Conservation (phyloP, 2,888 invertebrate genomes). For the Agrotis puta region DNA sequence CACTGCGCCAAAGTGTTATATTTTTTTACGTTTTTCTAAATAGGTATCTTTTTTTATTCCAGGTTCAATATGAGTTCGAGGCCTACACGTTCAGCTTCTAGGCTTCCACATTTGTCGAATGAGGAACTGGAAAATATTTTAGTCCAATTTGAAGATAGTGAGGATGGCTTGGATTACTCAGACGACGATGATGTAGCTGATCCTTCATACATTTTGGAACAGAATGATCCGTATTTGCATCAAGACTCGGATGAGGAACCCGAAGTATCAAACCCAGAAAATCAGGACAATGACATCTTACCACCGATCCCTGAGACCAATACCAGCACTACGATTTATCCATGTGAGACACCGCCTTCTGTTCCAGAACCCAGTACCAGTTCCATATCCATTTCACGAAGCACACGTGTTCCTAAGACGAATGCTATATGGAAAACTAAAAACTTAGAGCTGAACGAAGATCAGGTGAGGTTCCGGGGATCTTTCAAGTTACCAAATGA, state of each 20-base stretch:
- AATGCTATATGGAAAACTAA: constrained; percentile 55
- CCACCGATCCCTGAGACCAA: constrained; percentile 12
- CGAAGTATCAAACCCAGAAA: constrained; percentile 20
- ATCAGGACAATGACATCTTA: constrained; percentile 6
- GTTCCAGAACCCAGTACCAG: constrained; percentile 34
- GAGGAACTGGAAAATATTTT: constrained; percentile 30
- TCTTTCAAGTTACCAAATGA: constrained; percentile 26
- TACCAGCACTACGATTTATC: constrained; percentile 13
- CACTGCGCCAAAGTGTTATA: constrained; percentile 27
- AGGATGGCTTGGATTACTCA: constrained; percentile 48
- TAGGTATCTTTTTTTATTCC: constrained; percentile 9
- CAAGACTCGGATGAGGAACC: constrained; percentile 32
- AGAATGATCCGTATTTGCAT: constrained; percentile 22
- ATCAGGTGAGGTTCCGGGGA: constrained; percentile 48
- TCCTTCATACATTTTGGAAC: constrained; percentile 36
- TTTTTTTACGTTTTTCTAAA: constrained; percentile 7
- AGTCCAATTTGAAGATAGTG: constrained; percentile 29
- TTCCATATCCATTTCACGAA: constrained; percentile 22
- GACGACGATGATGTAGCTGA: constrained; percentile 52
- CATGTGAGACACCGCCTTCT: constrained; percentile 10
- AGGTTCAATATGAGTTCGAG: constrained; percentile 30
- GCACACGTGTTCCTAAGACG: constrained; percentile 39
- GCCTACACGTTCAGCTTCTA: not conserved
- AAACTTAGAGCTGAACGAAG: constrained; percentile 46
- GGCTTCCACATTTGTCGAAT: constrained; percentile 18